Evolutionary conservation across 2,797 vertebrate genomes (phyloP), one percentile per base, ranked within the genome.

Genomic region (Paguma larvata): DNA sequence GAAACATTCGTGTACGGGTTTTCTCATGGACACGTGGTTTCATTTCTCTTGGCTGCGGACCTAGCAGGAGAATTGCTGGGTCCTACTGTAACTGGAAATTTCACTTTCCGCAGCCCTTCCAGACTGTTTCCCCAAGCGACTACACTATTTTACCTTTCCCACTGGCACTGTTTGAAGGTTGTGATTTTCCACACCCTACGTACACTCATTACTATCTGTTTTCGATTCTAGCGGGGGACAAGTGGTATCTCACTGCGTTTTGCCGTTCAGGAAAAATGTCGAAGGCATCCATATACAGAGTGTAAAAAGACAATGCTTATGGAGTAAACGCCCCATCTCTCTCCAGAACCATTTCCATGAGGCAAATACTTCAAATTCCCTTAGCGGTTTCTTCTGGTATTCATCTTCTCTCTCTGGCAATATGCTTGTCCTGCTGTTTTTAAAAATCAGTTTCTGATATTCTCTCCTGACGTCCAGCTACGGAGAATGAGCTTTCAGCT

Each of bases 281-380:
- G 34, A 92, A 93, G 30, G 12, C 78, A 83, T 70, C 72, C 21
- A 85, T 6, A 56, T 7, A 44, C 19, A 48, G 10, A 67, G 53
- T 83, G 72, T 56, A 59, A 92, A 95, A 85, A 84, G 25, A 83
- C 6, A 83, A 91, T 59, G 25, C 32, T 73, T 41, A 38, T 14
- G 59, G 38, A 85, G 3, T 59, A 68, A 85, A 80, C 59, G 63
- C 0, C 80, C 53, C 30, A 62, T 51, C 56, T 53, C 53, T 91
- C 38, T 95, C 56, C 34, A 70, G 38, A 73, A n/a, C 62, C 41
- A 70, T 88, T 92, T 92, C 59, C 63, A 84, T 38, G 48, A 90
- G 77, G 87, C 51, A 92, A 82, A 92, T 84, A 90, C 44, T 97
- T 97, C 23, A 78, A 84, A 84, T 97, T 95, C 56, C 89, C 85